Evolutionary conservation across 2,888 invertebrate genomes (phyloP).

Genomic region (Aleiodes testaceus): DNA sequence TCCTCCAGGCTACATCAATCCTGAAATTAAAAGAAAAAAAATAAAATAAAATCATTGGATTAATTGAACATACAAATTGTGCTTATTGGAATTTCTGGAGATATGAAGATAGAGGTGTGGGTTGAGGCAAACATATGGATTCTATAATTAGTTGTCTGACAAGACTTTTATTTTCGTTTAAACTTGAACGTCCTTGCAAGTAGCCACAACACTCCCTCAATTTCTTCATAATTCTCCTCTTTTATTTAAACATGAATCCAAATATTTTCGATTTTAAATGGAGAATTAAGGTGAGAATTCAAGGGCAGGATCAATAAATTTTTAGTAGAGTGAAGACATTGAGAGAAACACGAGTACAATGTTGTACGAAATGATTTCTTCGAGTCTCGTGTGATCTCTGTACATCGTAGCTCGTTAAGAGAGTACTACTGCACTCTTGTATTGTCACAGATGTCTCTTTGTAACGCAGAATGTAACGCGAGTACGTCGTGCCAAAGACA

Average conservation of each 20-base stretch:
- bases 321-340: not conserved
- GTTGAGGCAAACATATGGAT: constrained; percentile 54
- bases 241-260: not conserved
- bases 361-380: constrained; percentile 13
- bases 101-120: constrained; percentile 23
- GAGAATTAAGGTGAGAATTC: too few species aligned
- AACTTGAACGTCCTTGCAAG: constrained; percentile 71
- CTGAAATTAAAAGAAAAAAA: constrained; percentile 8
- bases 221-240: not conserved
- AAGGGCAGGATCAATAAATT: constrained; percentile 11
- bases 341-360: constrained; percentile 17
- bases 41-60: not conserved
- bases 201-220: constrained; percentile 19
- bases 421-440: constrained; percentile 48
- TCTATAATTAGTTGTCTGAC: constrained; percentile 69
- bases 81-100: not conserved
- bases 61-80: not conserved
- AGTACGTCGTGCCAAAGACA: constrained; percentile 34
- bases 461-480: constrained; percentile 34
- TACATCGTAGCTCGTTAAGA: constrained; percentile 34
- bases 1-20: constrained; percentile 4
- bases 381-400: constrained; percentile 5
- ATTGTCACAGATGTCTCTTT: constrained; percentile 45
- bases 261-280: too few species aligned
- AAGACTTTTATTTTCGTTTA: constrained; percentile 71